phyloP scores from a whole-genome alignment of 2,888 invertebrate species.

The Drosophila niveifrons region DNA sequence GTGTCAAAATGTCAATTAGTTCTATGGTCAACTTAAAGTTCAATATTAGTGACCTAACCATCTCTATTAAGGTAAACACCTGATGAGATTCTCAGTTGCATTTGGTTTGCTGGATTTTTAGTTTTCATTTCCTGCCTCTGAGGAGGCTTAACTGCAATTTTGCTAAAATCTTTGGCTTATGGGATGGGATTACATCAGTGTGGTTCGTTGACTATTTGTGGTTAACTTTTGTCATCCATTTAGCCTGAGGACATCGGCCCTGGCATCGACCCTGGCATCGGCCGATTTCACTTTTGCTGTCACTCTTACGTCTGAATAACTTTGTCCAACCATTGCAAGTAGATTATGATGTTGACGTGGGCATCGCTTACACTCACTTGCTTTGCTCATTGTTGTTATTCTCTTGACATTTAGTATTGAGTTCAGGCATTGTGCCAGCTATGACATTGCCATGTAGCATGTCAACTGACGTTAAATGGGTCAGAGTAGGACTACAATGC shows the following conservation, averaged over 20 bases:
- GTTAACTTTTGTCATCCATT: slow-evolving; percentile 21
- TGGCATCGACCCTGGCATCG: slow-evolving; percentile 16
- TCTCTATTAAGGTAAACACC: too few relatives aligned
- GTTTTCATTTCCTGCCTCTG: neutral
- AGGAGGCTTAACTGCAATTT: neutral
- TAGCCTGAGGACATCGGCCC: slow-evolving; percentile 21
- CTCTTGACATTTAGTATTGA: slow-evolving; percentile 14
- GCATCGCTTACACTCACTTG: neutral
- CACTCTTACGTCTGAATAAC: slow-evolving; percentile 8
- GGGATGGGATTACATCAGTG: neutral
- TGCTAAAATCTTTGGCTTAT: slow-evolving; percentile 1
- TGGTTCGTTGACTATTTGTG: slow-evolving; percentile 6
- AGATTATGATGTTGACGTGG: slow-evolving; percentile 37
- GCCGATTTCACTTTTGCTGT: slow-evolving; percentile 41
- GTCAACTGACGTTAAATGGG: slow-evolving; percentile 43
- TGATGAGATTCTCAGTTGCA: neutral
- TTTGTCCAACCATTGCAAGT: slow-evolving; percentile 21
- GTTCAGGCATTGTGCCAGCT: slow-evolving; percentile 18
- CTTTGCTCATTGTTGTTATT: slow-evolving; percentile 4
- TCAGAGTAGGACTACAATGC: slow-evolving; percentile 17
- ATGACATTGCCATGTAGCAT: slow-evolving; percentile 39
- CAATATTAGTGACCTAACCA: neutral
- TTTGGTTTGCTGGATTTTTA: neutral
- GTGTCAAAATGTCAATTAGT: slow-evolving; percentile 44
- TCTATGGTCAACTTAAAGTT: slow-evolving; percentile 4